Evolutionary conservation across 2,888 invertebrate species (phyloP), one percentile per base, ranked within the genome.

Genomic region (Allophyes oxyacanthae): DNA sequence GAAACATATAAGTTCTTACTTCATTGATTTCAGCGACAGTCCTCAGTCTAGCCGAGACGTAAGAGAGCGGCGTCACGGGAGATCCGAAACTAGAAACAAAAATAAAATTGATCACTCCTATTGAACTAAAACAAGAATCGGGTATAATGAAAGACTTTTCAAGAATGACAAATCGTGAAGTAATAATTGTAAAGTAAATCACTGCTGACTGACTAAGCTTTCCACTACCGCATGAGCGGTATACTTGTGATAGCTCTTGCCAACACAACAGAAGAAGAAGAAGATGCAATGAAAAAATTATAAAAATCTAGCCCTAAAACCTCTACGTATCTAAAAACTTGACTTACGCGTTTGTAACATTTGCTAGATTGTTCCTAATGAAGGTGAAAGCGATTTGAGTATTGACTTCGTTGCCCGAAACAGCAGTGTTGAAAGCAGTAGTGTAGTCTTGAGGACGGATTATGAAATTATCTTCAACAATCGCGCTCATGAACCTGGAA

Each of bases 351-450:
- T 7, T 28, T 3, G 52, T 72, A 9, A 92, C 83, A 2, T 30
- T 33, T 0, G 28, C n/a, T 0, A 87, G 52, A 44, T 92, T 89
- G 0, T 74, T 65, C 38, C 84, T 84, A 1, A 96, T 90, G 77
- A 94, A 95, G 0, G 87, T 64, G 61, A 95, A 94, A 0, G 94
- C 95, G 0, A 94, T 85, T 25, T 92, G 86, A 0, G 95, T 94
- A 63, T 96, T 96, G 34, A 74, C 91, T 60, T 94, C 94, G 64
- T 95, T 95, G 49, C 94, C 94, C 0, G 88, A 81, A 33, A 95
- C 94, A 1, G 95, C 95, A 0, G 92, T 83, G 50, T 85, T 86
- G 82, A 94, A 86, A 41, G 89, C 94, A 0, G 88, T 82, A 0
- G 81, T 85, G 58, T 94, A 89, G 82, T 95, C 90, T 87, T 95